phyloP scores from a whole-genome alignment of 2,888 invertebrate genomes.

The Agriopis leucophaearia region DNA sequence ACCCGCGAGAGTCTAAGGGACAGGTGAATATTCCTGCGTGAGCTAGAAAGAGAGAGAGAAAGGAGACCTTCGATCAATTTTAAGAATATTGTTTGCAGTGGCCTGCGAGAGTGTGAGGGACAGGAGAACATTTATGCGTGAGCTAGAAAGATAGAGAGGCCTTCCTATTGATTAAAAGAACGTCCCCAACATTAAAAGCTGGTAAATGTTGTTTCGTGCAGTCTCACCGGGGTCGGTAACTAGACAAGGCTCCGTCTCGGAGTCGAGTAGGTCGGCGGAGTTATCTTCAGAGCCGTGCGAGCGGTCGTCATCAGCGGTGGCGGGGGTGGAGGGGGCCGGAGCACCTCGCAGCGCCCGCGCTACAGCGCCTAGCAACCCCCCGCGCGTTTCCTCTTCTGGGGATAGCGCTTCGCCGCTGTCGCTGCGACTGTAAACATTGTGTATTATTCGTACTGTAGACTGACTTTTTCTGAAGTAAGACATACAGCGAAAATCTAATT shows the following conservation, averaged over 20 bases:
- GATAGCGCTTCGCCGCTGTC: slow-evolving; percentile 90
- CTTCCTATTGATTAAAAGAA: no score
- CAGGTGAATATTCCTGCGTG: no score
- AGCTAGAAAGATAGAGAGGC: no score
- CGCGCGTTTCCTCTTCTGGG: slow-evolving; percentile 83
- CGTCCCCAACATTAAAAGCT: no score
- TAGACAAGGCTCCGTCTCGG: slow-evolving; percentile 93
- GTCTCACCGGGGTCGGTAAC: slow-evolving; percentile 91
- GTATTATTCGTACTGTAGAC: not conserved
- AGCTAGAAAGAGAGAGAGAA: no score
- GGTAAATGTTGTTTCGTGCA: not conserved
- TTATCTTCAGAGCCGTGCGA: slow-evolving; percentile 85
- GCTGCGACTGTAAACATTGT: slow-evolving; percentile 78
- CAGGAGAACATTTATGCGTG: no score
- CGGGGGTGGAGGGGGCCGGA: slow-evolving; percentile 41
- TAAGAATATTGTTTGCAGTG: no score
- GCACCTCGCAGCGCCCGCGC: slow-evolving; percentile 86
- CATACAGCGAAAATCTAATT: no score
- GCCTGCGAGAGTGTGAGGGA: no score
- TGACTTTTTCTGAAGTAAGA: no score
- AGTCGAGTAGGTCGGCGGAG: slow-evolving; percentile 92
- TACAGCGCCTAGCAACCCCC: slow-evolving; percentile 89
- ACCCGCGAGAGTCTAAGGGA: no score
- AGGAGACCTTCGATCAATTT: no score
- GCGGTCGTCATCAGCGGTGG: slow-evolving; percentile 67